These are phyloP conservation scores for Loriculus beryllinus DNA, from an alignment of 2,797 vertebrate species.

Conservation along the genomic window DNA sequence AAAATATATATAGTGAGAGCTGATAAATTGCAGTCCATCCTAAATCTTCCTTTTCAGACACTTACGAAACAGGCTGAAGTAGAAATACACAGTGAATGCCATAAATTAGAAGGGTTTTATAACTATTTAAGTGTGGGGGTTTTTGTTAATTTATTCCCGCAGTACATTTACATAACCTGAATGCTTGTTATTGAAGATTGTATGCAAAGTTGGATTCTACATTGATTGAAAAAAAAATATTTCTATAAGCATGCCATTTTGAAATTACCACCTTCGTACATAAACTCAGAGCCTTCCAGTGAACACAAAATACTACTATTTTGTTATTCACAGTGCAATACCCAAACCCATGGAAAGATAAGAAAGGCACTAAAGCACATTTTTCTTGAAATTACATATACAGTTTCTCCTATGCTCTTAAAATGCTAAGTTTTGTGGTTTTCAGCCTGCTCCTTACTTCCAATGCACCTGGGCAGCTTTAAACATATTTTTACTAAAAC, in stretches of 20 bases:
- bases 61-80: neutral
- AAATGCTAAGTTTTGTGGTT: neutral
- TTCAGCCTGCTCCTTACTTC: neutral
- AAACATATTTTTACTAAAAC: neutral
- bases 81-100: neutral
- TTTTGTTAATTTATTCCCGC: neutral
- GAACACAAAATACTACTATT: neutral
- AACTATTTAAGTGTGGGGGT: neutral
- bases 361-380: neutral
- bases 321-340: neutral
- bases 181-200: neutral
- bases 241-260: neutral
- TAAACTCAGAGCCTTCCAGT: neutral
- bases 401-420: neutral
- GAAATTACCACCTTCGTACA: neutral
- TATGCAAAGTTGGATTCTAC: neutral
- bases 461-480: neutral
- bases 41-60: neutral
- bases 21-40: neutral
- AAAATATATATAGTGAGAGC: neutral
- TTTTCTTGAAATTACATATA: neutral
- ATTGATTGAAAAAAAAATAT: neutral
- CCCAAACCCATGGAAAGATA: neutral
- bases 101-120: neutral
- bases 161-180: neutral